Conservation (phyloP, 2,797 vertebrate species). For the Notolepis coatsorum region DNA sequence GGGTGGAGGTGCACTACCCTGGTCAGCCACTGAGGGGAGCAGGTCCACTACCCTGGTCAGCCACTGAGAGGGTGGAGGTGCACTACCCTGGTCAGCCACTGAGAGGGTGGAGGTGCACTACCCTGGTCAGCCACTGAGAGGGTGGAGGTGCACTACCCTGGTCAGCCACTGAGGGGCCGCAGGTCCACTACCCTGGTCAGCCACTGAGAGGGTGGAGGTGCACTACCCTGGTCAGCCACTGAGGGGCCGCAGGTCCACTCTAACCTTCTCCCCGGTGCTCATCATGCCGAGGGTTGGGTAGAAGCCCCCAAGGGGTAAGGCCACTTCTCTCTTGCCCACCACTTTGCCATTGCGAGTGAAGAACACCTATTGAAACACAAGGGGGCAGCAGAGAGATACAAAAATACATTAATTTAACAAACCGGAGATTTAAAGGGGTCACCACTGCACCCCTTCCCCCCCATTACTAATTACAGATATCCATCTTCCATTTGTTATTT, state of each 20-base stretch:
- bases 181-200: conserved; percentile 51
- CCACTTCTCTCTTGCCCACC: conserved; percentile 87
- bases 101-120: too few species aligned
- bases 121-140: too few species aligned
- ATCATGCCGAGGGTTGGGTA: conserved; percentile 91
- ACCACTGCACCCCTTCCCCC: neutral
- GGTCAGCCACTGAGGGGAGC: too few species aligned
- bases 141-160: too few species aligned
- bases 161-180: too few species aligned
- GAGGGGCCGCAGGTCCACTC: conserved; percentile 88
- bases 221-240: conserved; percentile 83
- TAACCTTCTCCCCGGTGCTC: conserved; percentile 88
- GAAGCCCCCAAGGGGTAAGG: conserved; percentile 84
- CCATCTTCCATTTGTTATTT: too few species aligned
- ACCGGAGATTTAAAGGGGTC: neutral
- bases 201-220: conserved; percentile 90
- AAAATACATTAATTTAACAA: conserved; percentile 2
- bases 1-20: too few species aligned
- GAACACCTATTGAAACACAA: conserved; percentile 81
- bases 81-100: too few species aligned
- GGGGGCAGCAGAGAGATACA: conserved; percentile 13
- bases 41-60: too few species aligned
- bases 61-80: too few species aligned
- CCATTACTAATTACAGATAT: too few species aligned
- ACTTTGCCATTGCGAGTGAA: conserved; percentile 90